Base-by-base conservation (phyloP, 2,888 invertebrate species). In the Pterostichus niger region DNA sequence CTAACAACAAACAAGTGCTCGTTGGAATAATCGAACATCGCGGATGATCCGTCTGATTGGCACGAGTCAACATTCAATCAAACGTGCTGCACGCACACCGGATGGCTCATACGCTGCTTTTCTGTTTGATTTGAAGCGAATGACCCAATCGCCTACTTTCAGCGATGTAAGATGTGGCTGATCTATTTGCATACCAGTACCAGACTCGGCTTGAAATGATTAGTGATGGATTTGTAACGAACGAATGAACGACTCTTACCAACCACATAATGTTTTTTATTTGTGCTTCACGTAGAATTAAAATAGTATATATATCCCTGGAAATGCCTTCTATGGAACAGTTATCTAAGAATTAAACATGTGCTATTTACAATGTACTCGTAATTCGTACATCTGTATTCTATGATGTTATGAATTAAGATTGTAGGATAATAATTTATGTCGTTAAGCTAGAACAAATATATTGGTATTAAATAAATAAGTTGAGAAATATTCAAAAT, bases 81-180 rank as follows among this genome's bases (percentile, higher is more conserved):
- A 13, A 40, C 17, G 11, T 6, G 33, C n/a, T 31, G 61, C 31
- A 33, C 68, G 44, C 68, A 56, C 17, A 71, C 40, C 40, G 68
- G 44, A 15, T 46, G 44, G 40, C 17, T 56, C 7, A 64, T 11
- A 64, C 49, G 24, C 6, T 75, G 35, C 52, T 13, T 75, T 52
- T 75, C 54, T 52, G 49, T 46, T 79, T 61, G 61, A 79, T 79
- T 79, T 46, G 49, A 79, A 44, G 40, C 46, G 31, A 64, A 33
- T 79, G 79, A 79, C 79, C 79, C 15, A 79, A 24, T 79, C 79
- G 61, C 79, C 79, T 79, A 79, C 79, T 79, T 79, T 79, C 49
- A 31, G 17, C 13, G 13, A 13, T 15, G 40, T n/a, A 44, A 40
- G 68, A 31, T 54, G 59, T 11, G 59, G 35, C 40, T 77, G 59